phyloP scores from a whole-genome alignment of 2,113 vertebrate genomes.

The Cygnus atratus region DNA sequence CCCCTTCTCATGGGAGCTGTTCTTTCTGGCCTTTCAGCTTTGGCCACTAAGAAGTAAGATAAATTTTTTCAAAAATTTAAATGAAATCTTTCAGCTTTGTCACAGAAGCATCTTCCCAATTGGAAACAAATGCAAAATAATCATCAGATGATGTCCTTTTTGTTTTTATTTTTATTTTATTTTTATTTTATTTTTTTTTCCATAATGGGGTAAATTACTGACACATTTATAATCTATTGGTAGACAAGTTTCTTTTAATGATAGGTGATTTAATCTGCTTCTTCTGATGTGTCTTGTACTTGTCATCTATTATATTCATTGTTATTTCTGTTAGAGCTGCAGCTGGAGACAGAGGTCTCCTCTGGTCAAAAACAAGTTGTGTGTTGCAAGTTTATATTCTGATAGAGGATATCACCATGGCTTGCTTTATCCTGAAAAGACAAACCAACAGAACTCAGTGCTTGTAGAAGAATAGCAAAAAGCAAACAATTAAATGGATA shows the following conservation, averaged over 20 bases:
- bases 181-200: background rate
- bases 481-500: background rate
- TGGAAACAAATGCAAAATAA: background rate
- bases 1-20: background rate
- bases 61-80: background rate
- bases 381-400: background rate
- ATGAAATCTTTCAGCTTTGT: background rate
- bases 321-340: background rate
- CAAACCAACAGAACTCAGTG: background rate
- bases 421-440: background rate
- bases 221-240: background rate
- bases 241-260: background rate
- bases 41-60: background rate
- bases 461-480: background rate
- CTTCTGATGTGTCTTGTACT: background rate
- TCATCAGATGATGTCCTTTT: background rate
- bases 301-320: background rate
- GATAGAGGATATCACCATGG: background rate
- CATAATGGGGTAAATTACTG: background rate
- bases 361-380: background rate
- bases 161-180: background rate
- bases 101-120: background rate
- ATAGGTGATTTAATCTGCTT: background rate
- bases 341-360: rapidly evolving
- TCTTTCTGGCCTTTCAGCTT: background rate